Conservation (phyloP, 1,140 invertebrate genomes). For the Rhynchophorus ferrugineus region DNA sequence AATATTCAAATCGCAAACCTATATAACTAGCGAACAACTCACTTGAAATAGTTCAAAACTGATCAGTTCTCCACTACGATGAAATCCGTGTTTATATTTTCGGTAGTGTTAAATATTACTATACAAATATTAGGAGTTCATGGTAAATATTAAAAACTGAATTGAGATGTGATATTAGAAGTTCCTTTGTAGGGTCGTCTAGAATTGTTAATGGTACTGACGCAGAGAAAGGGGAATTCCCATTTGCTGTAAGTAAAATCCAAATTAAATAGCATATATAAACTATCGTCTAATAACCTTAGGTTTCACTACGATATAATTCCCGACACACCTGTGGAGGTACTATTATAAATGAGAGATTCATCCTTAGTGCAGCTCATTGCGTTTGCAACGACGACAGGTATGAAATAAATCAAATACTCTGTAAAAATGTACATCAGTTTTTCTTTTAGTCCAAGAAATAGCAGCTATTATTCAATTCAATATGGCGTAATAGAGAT, state of each 20-base stretch:
- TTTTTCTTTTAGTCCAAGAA: slow-evolving; percentile 15
- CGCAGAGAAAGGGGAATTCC: slow-evolving; percentile 28
- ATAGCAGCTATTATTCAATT: slow-evolving; percentile 18
- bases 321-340: slow-evolving; percentile 27
- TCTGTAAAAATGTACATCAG: background rate
- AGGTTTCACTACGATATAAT: slow-evolving; percentile 26
- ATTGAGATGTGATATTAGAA: no score
- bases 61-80: no score
- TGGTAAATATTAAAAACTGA: no score
- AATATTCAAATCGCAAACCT: no score
- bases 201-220: slow-evolving; percentile 30
- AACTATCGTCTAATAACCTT: no score
- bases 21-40: no score
- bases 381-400: slow-evolving; percentile 22
- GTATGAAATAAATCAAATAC: slow-evolving; percentile 1
- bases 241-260: slow-evolving; percentile 26
- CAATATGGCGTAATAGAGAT: slow-evolving; percentile 25
- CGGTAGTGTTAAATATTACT: no score
- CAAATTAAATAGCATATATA: no score
- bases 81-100: no score
- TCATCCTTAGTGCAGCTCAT: slow-evolving; percentile 30
- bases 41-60: no score
- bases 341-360: slow-evolving; percentile 27
- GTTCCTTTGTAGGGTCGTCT: background rate
- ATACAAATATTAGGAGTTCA: no score